Percentiles rank a stretch among this genome's conserved stretches.
Evolutionary conservation across 2,888 invertebrate species (phyloP).

Genomic region (Andrena bucephala): DNA sequence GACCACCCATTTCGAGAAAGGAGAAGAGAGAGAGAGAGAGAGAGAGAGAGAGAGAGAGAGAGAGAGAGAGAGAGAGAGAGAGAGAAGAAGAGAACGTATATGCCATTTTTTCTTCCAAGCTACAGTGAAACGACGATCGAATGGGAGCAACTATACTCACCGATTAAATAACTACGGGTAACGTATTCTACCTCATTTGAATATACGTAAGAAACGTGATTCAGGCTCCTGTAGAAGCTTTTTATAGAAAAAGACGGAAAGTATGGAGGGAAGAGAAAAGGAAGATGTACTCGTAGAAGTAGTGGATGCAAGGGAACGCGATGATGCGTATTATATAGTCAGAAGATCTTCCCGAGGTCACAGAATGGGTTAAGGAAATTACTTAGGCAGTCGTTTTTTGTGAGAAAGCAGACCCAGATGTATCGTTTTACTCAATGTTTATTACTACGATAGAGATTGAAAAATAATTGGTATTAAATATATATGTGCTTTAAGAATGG

Average conservation of each 20-base stretch:
- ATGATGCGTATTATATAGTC: neutral
- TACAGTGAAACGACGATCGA: constrained; percentile 1
- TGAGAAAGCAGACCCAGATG: too few species aligned
- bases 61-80: too few species aligned
- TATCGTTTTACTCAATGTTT: too few species aligned
- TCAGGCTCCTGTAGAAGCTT: neutral
- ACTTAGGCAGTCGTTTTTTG: too few species aligned
- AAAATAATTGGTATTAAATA: too few species aligned
- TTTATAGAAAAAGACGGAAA: neutral
- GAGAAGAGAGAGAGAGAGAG: constrained; percentile 17
- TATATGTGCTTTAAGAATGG: too few species aligned
- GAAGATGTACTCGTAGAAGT: neutral
- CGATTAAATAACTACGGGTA: neutral
- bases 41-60: constrained; percentile 17
- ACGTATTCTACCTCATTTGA: neutral
- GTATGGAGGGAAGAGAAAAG: neutral
- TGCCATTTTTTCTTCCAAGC: neutral
- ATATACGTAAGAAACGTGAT: neutral
- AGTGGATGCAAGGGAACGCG: neutral
- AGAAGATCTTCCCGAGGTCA: too few species aligned
- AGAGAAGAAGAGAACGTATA: constrained; percentile 10
- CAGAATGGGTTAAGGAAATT: too few species aligned
- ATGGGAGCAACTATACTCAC: neutral
- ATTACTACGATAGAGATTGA: too few species aligned
- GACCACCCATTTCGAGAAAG: constrained; percentile 46